A percentile compares a stretch with the other conserved stretches of the same genome.
Evolutionary conservation across 2,113 vertebrate genomes (phyloP).

Genomic region (Corythoichthys intestinalis): DNA sequence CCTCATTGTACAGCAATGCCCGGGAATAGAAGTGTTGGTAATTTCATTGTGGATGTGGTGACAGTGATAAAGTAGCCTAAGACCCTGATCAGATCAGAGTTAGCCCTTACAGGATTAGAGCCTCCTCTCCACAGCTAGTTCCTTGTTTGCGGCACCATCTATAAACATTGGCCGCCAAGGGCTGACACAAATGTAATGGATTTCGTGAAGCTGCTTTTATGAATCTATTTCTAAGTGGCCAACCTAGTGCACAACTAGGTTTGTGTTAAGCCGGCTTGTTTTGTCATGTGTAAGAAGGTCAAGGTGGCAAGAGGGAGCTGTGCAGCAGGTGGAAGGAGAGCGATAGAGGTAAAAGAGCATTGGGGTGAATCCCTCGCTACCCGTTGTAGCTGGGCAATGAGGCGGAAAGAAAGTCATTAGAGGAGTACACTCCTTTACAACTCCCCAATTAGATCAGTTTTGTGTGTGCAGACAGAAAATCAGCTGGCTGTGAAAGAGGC

Average conservation of each 20-base stretch:
- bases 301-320: constrained; percentile 24
- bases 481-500: constrained; percentile 47
- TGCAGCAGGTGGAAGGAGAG: constrained; percentile 63
- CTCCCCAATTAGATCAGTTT: constrained; percentile 70
- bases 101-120: constrained; percentile 59
- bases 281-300: constrained; percentile 30
- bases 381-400: constrained; percentile 70
- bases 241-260: constrained; percentile 7
- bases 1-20: constrained; percentile 32
- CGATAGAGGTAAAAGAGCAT: constrained; percentile 46
- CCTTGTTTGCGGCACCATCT: constrained; percentile 46
- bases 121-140: constrained; percentile 44
- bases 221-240: constrained; percentile 17
- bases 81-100: constrained; percentile 61
- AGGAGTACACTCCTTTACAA: constrained; percentile 67
- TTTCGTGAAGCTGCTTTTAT: constrained; percentile 19
- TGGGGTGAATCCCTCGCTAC: constrained; percentile 48
- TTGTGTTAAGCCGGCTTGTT: constrained; percentile 22
- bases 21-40: constrained; percentile 47
- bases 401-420: constrained; percentile 72
- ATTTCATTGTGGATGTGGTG: constrained; percentile 65
- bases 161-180: constrained; percentile 28
- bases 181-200: constrained; percentile 13
- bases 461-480: constrained; percentile 42
- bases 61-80: constrained; percentile 68